Evolutionary conservation across 2,797 vertebrate genomes (phyloP), one percentile per base, ranked within the genome.

Genomic region (Enoplosus armatus): DNA sequence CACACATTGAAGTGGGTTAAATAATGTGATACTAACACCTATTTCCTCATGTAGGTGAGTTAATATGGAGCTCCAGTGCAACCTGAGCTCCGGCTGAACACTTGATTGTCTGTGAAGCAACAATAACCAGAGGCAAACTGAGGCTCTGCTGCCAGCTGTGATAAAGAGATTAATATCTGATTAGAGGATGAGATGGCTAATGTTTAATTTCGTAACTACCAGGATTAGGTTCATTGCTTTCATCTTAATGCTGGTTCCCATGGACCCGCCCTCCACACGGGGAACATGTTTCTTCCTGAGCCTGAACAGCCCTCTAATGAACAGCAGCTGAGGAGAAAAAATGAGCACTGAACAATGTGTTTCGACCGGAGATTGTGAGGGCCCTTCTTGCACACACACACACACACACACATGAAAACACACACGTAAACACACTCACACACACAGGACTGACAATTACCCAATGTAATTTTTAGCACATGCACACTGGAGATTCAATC

Each of bases 151-250:
- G 79, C 73, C 70, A 81, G 81, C 60, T 20, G 65, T 63, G 80
- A 86, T 89, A 83, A 86, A 81, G 77, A 92, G 85, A 92, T 87
- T 83, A 83, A 84, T 82, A 86, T 89, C 83, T 91, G 91, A 90
- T 92, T 87, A 89, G 74, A 79, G 78, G 75, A 92, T 74, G 77
- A 74, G 82, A 86, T 82, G 82, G 79, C 80, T 92, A 65, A 88
- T 83, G 79, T 90, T 89, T 91, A 89, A 94, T 92, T 89, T 89
- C 20, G 22, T 74, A 83, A 88, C 75, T 75, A 77, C 70, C 82
- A 68, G 83, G 81, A 89, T 90, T 80, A 79, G 89, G 76, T 89
- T 91, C 82, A 80, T 72, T 75, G 80, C 88, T 89, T 88, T 89
- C 89, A 88, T 92, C 84, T 89, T 80, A 85, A 88, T 79, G 84